Percentiles rank a stretch among this genome's conserved stretches.
phyloP scores from a whole-genome alignment of 1,140 invertebrate species.

The Neelides sp. region DNA sequence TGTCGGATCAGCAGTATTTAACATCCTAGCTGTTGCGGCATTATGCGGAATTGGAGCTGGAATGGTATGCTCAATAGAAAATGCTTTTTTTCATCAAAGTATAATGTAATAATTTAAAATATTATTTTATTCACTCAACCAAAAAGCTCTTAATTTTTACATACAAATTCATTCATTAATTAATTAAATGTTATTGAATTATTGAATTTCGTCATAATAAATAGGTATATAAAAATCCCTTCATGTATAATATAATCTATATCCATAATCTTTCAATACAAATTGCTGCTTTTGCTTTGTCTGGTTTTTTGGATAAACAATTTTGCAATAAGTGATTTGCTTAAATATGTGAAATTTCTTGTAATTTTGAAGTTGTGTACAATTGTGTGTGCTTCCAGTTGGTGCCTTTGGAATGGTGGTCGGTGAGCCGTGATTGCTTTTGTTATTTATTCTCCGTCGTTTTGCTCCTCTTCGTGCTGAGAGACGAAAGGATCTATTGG shows the following conservation, averaged over 20 bases:
- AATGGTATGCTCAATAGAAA: constrained; percentile 48
- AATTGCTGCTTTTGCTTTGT: background rate
- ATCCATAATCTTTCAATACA: background rate
- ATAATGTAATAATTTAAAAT: background rate
- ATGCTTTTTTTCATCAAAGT: background rate
- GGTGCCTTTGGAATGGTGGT: constrained; percentile 67
- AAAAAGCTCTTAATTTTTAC: background rate
- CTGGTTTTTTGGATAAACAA: background rate
- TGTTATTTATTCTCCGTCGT: constrained; percentile 67
- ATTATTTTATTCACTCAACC: background rate
- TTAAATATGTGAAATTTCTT: background rate
- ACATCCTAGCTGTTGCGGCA: constrained; percentile 71
- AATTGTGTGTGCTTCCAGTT: too few species aligned
- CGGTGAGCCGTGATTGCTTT: constrained; percentile 66
- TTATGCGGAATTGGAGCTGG: constrained; percentile 62
- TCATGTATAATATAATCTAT: too few species aligned
- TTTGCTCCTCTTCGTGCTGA: constrained; percentile 51
- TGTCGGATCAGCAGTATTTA: constrained; percentile 72
- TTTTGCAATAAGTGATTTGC: background rate
- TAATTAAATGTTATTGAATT: too few species aligned
- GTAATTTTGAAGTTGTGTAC: background rate
- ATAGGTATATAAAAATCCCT: background rate
- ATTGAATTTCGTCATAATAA: too few species aligned
- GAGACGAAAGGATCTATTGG: constrained; percentile 66
- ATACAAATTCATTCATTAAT: too few species aligned